These are phyloP conservation scores for Silurus asotus DNA, from an alignment of 2,113 vertebrate species.

Conservation along the genomic window DNA sequence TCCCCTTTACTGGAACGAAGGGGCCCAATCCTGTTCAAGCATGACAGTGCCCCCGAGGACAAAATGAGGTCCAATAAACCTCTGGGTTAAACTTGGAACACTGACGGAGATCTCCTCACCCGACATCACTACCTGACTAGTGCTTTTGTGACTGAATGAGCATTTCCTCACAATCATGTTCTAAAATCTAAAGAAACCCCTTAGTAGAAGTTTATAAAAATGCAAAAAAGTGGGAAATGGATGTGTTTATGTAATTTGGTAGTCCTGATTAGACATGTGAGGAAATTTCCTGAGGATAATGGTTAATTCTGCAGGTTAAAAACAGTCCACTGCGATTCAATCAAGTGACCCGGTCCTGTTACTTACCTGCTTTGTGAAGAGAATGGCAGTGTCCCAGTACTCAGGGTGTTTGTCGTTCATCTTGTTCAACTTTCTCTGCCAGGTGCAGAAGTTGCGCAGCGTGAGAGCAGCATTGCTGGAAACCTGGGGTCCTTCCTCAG, in stretches of 20 bases:
- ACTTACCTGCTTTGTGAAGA: constrained; percentile 97
- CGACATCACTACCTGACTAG: background rate
- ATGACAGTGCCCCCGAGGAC: background rate
- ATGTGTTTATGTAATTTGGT: background rate
- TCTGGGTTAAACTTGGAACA: background rate
- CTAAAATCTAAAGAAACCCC: background rate
- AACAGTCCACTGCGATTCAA: background rate
- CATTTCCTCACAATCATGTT: no score
- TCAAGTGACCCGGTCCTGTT: constrained; percentile 11
- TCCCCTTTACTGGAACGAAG: background rate
- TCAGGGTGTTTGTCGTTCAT: constrained; percentile 92
- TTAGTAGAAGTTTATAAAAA: background rate
- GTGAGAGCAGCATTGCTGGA: constrained; percentile 93
- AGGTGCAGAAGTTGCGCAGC: constrained; percentile 94
- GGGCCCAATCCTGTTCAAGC: background rate
- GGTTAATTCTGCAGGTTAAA: no score
- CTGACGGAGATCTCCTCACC: background rate
- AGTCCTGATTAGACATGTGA: background rate
- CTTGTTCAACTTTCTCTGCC: constrained; percentile 98
- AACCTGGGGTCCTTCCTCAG: constrained; percentile 89
- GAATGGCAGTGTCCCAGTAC: constrained; percentile 97
- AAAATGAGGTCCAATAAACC: background rate
- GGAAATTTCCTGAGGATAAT: background rate
- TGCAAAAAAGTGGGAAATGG: background rate
- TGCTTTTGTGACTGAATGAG: background rate